These are phyloP conservation scores for Falco novaeseelandiae DNA, from an alignment of 2,797 vertebrate genomes.

Conservation along the genomic window DNA sequence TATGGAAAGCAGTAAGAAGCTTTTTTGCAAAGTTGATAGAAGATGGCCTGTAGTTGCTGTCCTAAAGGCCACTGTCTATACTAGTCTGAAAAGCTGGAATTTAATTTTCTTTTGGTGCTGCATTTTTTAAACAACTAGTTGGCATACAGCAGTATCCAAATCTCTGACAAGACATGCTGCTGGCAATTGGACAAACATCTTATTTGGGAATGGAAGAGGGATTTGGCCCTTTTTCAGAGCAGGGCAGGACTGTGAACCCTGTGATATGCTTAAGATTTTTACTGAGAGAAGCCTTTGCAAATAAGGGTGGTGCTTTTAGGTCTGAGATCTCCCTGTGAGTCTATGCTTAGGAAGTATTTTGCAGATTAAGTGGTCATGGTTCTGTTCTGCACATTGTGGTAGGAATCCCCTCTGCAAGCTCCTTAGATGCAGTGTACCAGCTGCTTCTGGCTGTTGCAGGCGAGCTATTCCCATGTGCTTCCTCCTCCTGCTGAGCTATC, in stretches of 20 bases:
- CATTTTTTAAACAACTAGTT: not conserved
- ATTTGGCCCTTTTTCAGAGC: not conserved
- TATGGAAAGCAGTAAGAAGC: not conserved
- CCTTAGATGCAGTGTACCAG: not conserved
- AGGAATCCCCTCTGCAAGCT: not conserved
- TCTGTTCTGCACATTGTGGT: not conserved
- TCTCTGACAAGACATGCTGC: not conserved
- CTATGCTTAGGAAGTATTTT: not conserved
- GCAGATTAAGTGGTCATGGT: not conserved
- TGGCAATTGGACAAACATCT: not conserved
- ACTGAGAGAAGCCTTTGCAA: not conserved
- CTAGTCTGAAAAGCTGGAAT: not conserved
- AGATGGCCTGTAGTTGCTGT: not conserved
- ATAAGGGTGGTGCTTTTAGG: not conserved
- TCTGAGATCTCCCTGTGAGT: not conserved
- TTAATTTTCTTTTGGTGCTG: not conserved
- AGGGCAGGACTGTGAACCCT: not conserved
- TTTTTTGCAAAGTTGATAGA: not conserved
- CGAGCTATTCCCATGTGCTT: not conserved
- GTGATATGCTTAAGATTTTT: not conserved
- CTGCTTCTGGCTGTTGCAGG: not conserved
- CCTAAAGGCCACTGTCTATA: not conserved
- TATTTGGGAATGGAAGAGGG: not conserved
- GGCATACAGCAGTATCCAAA: not conserved
- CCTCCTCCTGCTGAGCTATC: not conserved